Base-by-base conservation (phyloP, 2,888 invertebrate species). In the Coleophora deauratella region DNA sequence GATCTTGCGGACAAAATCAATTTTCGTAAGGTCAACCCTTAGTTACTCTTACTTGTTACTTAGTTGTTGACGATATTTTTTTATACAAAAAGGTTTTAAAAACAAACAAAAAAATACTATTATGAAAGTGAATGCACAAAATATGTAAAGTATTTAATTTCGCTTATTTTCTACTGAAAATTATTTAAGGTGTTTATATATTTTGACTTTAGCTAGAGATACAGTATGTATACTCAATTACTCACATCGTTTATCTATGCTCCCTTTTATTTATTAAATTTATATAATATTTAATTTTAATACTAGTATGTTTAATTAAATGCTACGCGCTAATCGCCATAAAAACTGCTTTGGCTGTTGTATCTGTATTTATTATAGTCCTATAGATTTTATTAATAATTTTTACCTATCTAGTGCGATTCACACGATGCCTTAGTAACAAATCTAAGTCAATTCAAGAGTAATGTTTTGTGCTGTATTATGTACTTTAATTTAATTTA, bases 341-440 rank as follows among this genome's bases (percentile, higher is more conserved):
- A 76, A 73, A 66, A 62, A 76, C 75, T 57, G 85, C 85, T 85
- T 85, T 81, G 74, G 80, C 79, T 81, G 84, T 84, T 73, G 80
- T 81, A 72, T 77, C 6, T 21, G 21, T 21, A 21, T 21, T 21
- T 4, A n/a, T n/a, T n/a, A 21, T 78, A 78, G 77, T 78, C 72
- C 69, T 66, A 67, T 78, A 73, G 65, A 66, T 67, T 61, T 62
- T 66, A 72, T 68, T 72, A 70, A 72, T 72, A 70, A 75, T 68
- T 72, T 72, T 73, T 21, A 21, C 21, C 71, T n/a, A n/a, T n/a
- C 70, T 78, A 84, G 84, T 76, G 84, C 84, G 80, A 75, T 85
- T 85, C 85, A 85, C 85, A 76, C 66, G 85, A 77, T 85, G 85
- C 85, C 85, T 85, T 85, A 84, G 76, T 84, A 84, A 82, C 82